These are phyloP conservation scores for Drosophila sproati DNA, from an alignment of 1,140 invertebrate species.

Conservation along the genomic window DNA sequence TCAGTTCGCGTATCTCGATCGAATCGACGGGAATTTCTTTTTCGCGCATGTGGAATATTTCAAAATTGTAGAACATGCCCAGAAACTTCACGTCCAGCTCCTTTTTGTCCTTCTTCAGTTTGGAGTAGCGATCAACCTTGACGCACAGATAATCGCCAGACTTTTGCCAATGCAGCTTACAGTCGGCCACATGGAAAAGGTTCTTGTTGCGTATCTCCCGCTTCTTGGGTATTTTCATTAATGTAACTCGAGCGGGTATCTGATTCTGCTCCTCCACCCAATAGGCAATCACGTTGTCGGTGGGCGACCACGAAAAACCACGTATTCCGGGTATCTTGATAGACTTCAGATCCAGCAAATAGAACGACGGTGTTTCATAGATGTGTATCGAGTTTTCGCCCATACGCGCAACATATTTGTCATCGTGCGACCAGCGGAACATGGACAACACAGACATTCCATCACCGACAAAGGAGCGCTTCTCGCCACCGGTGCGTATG, in stretches of 20 bases:
- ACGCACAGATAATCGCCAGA: conserved; percentile 96
- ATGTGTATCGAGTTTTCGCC: conserved; percentile 94
- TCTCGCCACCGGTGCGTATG: conserved; percentile 95
- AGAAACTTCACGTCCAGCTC: conserved; percentile 96
- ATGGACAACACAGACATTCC: conserved; percentile 94
- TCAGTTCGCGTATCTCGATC: conserved; percentile 96
- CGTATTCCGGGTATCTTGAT: conserved; percentile 96
- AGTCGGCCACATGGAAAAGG: conserved; percentile 98
- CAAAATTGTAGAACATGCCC: conserved; percentile 99
- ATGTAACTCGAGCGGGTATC: conserved; percentile 93
- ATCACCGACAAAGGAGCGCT: conserved; percentile 95
- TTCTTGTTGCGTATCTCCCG: conserved; percentile 98
- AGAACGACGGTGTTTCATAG: conserved; percentile 98
- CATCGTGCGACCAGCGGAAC: conserved; percentile 98
- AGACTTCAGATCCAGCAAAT: conserved; percentile 96
- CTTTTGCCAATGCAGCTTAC: conserved; percentile 99
- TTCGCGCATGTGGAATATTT: conserved; percentile 99
- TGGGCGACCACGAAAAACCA: conserved; percentile 99
- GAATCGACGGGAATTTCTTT: conserved; percentile 99
- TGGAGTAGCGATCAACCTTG: conserved; percentile 98
- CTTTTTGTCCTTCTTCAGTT: conserved; percentile 95
- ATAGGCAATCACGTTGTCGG: conserved; percentile 97
- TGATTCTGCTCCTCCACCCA: conserved; percentile 99
- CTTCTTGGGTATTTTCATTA: conserved; percentile 94
- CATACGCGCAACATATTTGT: conserved; percentile 97